Conservation (phyloP, 2,797 vertebrate species). For the Poecile montanus region DNA sequence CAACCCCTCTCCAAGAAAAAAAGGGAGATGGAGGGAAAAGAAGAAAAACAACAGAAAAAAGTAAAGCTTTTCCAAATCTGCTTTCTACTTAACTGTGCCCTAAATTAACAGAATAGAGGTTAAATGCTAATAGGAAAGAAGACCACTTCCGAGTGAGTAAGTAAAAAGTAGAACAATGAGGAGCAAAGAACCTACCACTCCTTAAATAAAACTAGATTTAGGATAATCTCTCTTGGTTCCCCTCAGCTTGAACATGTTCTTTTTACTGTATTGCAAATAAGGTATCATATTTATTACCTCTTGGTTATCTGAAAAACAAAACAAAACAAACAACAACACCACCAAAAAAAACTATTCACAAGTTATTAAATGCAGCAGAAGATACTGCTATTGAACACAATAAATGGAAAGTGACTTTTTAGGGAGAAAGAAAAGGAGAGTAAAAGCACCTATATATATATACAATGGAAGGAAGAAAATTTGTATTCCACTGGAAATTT, state of each 20-base stretch:
- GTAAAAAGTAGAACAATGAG: neutral
- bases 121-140: constrained; percentile 3
- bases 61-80: neutral
- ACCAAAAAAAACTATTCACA: neutral
- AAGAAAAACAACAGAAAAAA: neutral
- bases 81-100: neutral
- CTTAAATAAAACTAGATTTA: neutral
- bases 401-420: neutral
- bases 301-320: neutral
- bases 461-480: neutral
- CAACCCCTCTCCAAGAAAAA: neutral
- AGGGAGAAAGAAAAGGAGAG: neutral
- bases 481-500: neutral
- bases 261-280: neutral
- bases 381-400: neutral
- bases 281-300: neutral
- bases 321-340: neutral
- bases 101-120: constrained; percentile 22
- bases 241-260: neutral
- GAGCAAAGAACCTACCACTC: neutral
- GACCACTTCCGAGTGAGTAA: neutral
- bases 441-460: neutral
- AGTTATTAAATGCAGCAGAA: neutral
- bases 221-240: neutral
- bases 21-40: rapidly evolving